Percentiles rank a stretch among this genome's conserved stretches.
These are phyloP conservation scores for Pomacea maculata DNA, from an alignment of 1,140 invertebrate species.

Conservation along the genomic window DNA sequence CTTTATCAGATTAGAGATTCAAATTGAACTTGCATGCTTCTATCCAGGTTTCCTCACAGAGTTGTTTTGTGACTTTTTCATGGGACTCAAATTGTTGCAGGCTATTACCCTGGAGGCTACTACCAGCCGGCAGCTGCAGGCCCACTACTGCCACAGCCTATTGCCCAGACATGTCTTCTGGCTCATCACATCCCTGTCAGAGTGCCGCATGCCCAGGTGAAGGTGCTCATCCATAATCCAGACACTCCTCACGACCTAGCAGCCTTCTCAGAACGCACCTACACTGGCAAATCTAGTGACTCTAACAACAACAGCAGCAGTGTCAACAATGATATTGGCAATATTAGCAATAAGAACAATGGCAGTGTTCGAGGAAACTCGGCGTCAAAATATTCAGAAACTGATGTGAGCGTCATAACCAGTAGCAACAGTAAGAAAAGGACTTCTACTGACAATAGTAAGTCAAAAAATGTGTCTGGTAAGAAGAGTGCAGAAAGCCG, in stretches of 20 bases:
- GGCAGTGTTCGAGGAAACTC: constrained; percentile 13
- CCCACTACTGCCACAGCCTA: constrained; percentile 25
- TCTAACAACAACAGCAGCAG: constrained; percentile 4
- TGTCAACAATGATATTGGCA: constrained; percentile 4
- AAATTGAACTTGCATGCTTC: no score
- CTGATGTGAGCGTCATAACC: no score
- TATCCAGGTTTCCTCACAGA: no score
- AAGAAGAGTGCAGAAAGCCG: neutral
- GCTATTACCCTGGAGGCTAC: constrained; percentile 30
- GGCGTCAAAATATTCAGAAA: neutral
- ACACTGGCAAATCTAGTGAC: constrained; percentile 6
- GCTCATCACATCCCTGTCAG: constrained; percentile 39
- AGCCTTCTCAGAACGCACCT: constrained; percentile 11
- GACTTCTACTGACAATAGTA: neutral
- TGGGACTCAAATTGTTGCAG: constrained; percentile 15
- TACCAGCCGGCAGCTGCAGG: constrained; percentile 35
- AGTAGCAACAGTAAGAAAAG: neutral
- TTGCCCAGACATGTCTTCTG: constrained; percentile 31
- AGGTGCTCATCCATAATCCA: constrained; percentile 35
- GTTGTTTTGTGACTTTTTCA: no score
- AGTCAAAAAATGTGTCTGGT: neutral
- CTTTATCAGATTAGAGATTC: no score
- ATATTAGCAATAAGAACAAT: constrained; percentile 26
- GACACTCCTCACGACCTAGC: constrained; percentile 28
- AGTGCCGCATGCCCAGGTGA: constrained; percentile 37